Percentiles rank a stretch among this genome's conserved stretches.
These are phyloP conservation scores for Clitarchus hookeri DNA, from an alignment of 2,888 invertebrate genomes.

Conservation along the genomic window DNA sequence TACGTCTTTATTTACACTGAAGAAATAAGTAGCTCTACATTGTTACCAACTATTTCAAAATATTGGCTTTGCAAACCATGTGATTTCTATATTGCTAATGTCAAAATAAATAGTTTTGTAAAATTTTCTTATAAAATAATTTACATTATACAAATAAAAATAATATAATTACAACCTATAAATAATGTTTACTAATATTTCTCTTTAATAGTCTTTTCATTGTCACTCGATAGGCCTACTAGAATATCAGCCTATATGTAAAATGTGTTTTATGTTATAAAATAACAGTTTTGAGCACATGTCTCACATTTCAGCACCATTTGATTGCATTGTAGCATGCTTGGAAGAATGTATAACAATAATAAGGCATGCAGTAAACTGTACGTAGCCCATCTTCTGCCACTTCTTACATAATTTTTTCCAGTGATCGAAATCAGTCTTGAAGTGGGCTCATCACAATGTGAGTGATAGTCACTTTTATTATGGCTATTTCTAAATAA, in stretches of 20 bases:
- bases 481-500: too few relatives aligned
- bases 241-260: neutral
- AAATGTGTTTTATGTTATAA: neutral
- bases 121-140: neutral
- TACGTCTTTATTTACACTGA: too few relatives aligned
- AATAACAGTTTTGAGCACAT: neutral
- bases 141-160: neutral
- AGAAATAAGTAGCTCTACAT: neutral
- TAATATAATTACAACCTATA: neutral
- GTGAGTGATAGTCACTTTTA: too few relatives aligned
- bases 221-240: neutral
- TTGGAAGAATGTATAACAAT: too few relatives aligned
- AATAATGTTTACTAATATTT: neutral
- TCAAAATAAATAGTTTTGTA: neutral
- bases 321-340: neutral
- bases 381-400: too few relatives aligned
- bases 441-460: too few relatives aligned
- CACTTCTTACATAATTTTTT: too few relatives aligned
- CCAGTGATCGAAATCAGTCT: too few relatives aligned
- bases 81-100: neutral
- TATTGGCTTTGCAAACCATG: neutral
- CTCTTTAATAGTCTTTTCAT: neutral
- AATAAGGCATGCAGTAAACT: too few relatives aligned
- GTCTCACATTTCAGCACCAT: neutral
- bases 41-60: neutral